These are phyloP conservation scores for Gastrophysa polygoni DNA, from an alignment of 2,888 invertebrate species.

Conservation along the genomic window DNA sequence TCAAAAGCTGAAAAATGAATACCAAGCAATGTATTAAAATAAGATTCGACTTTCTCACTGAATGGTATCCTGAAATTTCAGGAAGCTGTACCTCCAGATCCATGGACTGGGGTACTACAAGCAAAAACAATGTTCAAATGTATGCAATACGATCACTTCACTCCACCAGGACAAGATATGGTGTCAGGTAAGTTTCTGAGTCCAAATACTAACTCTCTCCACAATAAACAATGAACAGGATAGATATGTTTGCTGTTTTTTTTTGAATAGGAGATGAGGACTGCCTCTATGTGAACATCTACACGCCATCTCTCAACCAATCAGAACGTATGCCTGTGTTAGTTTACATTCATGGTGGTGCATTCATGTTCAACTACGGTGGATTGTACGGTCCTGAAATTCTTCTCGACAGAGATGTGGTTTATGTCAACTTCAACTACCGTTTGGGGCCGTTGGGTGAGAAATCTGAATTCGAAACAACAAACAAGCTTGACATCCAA, in stretches of 20 bases:
- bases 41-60: too few relatives aligned
- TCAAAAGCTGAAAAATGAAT: too few relatives aligned
- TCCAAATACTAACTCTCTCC: background rate
- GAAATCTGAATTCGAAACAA: background rate
- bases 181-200: slow-evolving; percentile 33
- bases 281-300: slow-evolving; percentile 70
- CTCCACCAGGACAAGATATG: slow-evolving; percentile 26
- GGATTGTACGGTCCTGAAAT: slow-evolving; percentile 62
- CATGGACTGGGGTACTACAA: slow-evolving; percentile 71
- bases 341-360: slow-evolving; percentile 71
- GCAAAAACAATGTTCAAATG: slow-evolving; percentile 62
- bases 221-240: too few relatives aligned
- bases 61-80: slow-evolving; percentile 27
- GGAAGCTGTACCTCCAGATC: slow-evolving; percentile 62
- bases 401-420: slow-evolving; percentile 68
- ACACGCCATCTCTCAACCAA: slow-evolving; percentile 61
- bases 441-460: slow-evolving; percentile 72
- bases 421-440: slow-evolving; percentile 73
- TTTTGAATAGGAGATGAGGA: slow-evolving; percentile 65
- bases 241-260: background rate
- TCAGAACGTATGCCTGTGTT: slow-evolving; percentile 65
- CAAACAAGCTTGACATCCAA: too few relatives aligned
- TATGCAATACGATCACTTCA: slow-evolving; percentile 52
- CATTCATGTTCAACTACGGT: slow-evolving; percentile 71
- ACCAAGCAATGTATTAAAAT: too few relatives aligned